Conservation (phyloP, 1,140 invertebrate genomes). For the Zaprionus taronus region DNA sequence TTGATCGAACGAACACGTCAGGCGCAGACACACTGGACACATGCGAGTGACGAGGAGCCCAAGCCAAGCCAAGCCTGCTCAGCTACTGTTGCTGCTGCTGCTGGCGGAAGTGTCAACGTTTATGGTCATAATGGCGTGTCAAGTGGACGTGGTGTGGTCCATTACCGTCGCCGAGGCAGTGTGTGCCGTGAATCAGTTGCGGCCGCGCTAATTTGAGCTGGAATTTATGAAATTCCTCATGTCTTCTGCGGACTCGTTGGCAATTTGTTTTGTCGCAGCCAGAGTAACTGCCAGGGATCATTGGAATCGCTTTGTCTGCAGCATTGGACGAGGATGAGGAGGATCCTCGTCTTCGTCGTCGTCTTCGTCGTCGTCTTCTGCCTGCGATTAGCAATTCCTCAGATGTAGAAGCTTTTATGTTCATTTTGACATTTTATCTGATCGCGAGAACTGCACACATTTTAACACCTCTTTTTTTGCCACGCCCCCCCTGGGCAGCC, state of each 20-base stretch:
- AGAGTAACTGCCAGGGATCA: background rate
- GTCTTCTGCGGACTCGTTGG: slow-evolving; percentile 42
- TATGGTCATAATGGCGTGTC: slow-evolving; percentile 78
- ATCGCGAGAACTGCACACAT: slow-evolving; percentile 84
- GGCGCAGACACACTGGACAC: slow-evolving; percentile 24
- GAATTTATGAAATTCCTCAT: slow-evolving; percentile 74
- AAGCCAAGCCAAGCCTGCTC: background rate
- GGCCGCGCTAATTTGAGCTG: slow-evolving; percentile 68
- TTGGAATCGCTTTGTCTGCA: background rate
- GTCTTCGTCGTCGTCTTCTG: slow-evolving; percentile 13
- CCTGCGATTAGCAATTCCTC: slow-evolving; percentile 83
- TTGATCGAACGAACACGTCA: slow-evolving; percentile 73
- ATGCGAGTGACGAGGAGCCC: slow-evolving; percentile 4
- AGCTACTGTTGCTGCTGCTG: slow-evolving; percentile 3
- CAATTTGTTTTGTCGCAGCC: slow-evolving; percentile 66
- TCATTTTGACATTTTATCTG: slow-evolving; percentile 84
- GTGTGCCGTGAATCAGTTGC: slow-evolving; percentile 31
- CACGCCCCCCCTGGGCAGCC: background rate
- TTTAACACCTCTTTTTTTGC: slow-evolving; percentile 74
- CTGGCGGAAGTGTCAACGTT: slow-evolving; percentile 81
- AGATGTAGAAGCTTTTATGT: slow-evolving; percentile 84
- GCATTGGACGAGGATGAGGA: background rate
- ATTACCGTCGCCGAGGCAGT: slow-evolving; percentile 46
- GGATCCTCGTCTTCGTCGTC: background rate
- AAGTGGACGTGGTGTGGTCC: slow-evolving; percentile 77